Conservation (phyloP, 2,888 invertebrate genomes). For the Gandaritis pyraliata region DNA sequence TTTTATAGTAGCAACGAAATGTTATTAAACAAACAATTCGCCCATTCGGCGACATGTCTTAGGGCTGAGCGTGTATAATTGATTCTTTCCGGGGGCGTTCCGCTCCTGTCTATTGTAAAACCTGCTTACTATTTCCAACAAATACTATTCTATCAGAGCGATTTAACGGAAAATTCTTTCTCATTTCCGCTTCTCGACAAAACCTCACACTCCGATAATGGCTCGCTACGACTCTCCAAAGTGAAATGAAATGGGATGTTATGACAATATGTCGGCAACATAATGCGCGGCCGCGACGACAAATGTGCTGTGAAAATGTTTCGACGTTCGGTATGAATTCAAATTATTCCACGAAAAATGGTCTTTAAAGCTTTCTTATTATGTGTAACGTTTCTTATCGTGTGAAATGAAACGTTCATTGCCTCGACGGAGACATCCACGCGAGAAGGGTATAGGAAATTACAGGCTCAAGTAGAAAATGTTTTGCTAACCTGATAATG, state of each 20-base stretch:
- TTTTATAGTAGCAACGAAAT: constrained; percentile 75
- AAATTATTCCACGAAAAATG: constrained; percentile 50
- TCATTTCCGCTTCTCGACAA: constrained; percentile 79
- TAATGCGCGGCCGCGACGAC: constrained; percentile 57
- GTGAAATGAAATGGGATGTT: constrained; percentile 78
- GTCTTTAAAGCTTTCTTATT: constrained; percentile 39
- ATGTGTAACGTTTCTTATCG: constrained; percentile 36
- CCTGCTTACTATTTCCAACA: constrained; percentile 56
- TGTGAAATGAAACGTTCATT: constrained; percentile 35
- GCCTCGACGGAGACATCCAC: constrained; percentile 21
- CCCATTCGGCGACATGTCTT: constrained; percentile 78
- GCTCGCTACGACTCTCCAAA: constrained; percentile 68
- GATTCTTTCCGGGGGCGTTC: constrained; percentile 83
- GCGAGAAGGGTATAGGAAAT: constrained; percentile 43
- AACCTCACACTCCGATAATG: constrained; percentile 72
- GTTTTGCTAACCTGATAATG: constrained; percentile 66
- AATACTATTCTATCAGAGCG: constrained; percentile 74
- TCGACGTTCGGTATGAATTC: constrained; percentile 49
- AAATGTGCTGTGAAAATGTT: constrained; percentile 58
- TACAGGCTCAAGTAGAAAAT: constrained; percentile 40
- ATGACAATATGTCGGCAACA: constrained; percentile 74
- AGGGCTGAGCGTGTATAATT: constrained; percentile 75
- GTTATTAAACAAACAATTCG: constrained; percentile 85
- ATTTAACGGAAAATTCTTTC: constrained; percentile 73
- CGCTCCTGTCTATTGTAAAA: constrained; percentile 65